Conservation (phyloP, 2,113 vertebrate species). For the Rhinogobius similis region DNA sequence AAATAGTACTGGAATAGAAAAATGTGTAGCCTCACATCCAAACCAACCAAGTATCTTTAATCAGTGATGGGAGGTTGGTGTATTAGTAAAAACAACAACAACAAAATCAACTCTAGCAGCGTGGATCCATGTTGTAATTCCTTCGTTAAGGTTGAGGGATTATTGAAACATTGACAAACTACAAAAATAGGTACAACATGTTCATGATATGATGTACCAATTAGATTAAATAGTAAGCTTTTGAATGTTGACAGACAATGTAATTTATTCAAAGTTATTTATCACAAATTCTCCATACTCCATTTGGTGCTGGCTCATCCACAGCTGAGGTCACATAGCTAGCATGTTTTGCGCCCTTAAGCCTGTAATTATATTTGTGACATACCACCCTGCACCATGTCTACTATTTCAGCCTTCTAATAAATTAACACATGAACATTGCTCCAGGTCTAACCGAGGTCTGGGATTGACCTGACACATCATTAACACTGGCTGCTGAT, state of each 20-base stretch:
- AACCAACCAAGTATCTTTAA: too few relatives aligned
- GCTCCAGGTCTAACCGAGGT: conserved; percentile 3
- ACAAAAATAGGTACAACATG: background rate
- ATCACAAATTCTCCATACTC: background rate
- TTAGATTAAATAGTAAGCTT: too few relatives aligned
- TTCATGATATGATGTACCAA: background rate
- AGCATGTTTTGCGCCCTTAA: background rate
- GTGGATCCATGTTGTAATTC: too few relatives aligned
- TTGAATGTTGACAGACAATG: too few relatives aligned
- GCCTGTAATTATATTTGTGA: conserved; percentile 4
- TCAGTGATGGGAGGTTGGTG: too few relatives aligned
- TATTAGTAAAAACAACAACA: too few relatives aligned
- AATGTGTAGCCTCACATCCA: background rate
- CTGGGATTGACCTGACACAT: conserved; percentile 11
- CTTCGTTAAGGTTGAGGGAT: too few relatives aligned
- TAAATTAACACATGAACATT: conserved; percentile 8
- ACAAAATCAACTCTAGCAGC: too few relatives aligned
- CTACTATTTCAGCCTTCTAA: background rate
- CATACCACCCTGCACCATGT: background rate
- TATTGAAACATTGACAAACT: too few relatives aligned
- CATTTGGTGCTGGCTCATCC: background rate
- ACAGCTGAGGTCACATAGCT: conserved; percentile 1
- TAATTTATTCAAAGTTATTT: too few relatives aligned
- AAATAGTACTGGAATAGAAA: background rate
- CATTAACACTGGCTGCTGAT: conserved; percentile 2